These are phyloP conservation scores for Nestor notabilis DNA, from an alignment of 2,113 vertebrate species.

Conservation along the genomic window DNA sequence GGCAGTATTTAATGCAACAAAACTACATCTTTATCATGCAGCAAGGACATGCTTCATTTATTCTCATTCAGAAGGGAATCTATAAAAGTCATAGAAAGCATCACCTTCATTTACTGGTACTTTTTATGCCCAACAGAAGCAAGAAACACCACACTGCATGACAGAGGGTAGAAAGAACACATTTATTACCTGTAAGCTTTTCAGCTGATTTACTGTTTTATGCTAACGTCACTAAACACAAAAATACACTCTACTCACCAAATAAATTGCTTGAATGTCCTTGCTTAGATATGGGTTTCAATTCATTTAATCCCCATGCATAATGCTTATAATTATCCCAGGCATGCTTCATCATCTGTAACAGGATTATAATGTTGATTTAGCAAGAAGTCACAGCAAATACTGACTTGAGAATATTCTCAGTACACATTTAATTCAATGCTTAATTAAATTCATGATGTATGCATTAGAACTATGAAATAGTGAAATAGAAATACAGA, in stretches of 20 bases:
- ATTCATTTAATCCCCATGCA: slow-evolving; percentile 97
- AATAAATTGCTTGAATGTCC: slow-evolving; percentile 99
- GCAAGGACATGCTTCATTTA: not conserved
- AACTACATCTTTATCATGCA: not conserved
- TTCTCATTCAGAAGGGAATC: not conserved
- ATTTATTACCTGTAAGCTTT: slow-evolving; percentile 42
- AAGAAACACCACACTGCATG: not conserved
- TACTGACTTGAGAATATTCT: slow-evolving; percentile 6
- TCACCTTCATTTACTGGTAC: not conserved
- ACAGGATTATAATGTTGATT: slow-evolving; percentile 64
- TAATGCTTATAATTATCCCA: slow-evolving; percentile 96
- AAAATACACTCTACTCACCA: slow-evolving; percentile 85
- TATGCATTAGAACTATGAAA: not conserved
- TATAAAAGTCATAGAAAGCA: not conserved
- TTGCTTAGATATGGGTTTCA: slow-evolving; percentile 93
- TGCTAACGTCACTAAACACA: slow-evolving; percentile 44
- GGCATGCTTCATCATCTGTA: slow-evolving; percentile 97
- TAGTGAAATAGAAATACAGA: not conserved
- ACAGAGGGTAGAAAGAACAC: not conserved
- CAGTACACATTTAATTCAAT: slow-evolving; percentile 11
- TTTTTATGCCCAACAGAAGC: not conserved
- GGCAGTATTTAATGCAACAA: not conserved
- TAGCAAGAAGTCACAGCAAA: slow-evolving; percentile 54
- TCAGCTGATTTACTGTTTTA: slow-evolving; percentile 42
- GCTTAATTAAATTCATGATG: slow-evolving; percentile 9